These are phyloP conservation scores for Euplagia quadripunctaria DNA, from an alignment of 2,888 invertebrate species.

Conservation along the genomic window DNA sequence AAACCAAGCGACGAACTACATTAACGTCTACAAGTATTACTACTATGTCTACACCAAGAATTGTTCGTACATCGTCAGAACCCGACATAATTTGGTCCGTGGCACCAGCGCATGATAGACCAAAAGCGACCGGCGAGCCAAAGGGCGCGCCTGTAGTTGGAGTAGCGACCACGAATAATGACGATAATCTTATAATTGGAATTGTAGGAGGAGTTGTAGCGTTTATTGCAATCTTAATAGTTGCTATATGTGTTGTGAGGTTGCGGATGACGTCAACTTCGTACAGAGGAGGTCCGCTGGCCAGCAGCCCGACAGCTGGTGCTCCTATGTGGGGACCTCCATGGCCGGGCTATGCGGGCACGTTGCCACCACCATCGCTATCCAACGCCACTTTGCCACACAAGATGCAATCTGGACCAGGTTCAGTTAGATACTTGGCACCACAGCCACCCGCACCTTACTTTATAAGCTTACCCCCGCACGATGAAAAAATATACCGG, in stretches of 20 bases:
- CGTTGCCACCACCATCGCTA: constrained; percentile 87
- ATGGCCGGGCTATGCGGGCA: constrained; percentile 88
- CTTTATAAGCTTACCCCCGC: constrained; percentile 88
- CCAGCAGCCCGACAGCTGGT: constrained; percentile 88
- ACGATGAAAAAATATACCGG: constrained; percentile 90
- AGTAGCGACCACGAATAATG: constrained; percentile 90
- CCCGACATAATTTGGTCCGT: constrained; percentile 97
- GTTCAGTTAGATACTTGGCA: constrained; percentile 85
- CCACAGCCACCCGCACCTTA: constrained; percentile 89
- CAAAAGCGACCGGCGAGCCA: constrained; percentile 86
- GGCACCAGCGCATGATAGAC: constrained; percentile 90
- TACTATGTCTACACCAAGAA: constrained; percentile 80
- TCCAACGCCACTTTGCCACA: constrained; percentile 90
- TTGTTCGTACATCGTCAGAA: constrained; percentile 90
- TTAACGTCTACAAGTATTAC: constrained; percentile 72
- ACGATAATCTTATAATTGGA: constrained; percentile 97
- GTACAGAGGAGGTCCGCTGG: constrained; percentile 90
- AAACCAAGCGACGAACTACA: constrained; percentile 88
- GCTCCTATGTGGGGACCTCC: constrained; percentile 88
- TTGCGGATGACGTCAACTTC: constrained; percentile 90
- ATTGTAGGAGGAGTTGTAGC: constrained; percentile 97
- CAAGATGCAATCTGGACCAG: constrained; percentile 87
- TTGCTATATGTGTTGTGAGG: constrained; percentile 95
- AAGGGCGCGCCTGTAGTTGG: constrained; percentile 88
- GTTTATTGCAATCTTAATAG: constrained; percentile 95